A percentile compares a stretch with the other conserved stretches of the same genome.
Conservation (phyloP, 2,888 invertebrate genomes). For the Aquatica leii region DNA sequence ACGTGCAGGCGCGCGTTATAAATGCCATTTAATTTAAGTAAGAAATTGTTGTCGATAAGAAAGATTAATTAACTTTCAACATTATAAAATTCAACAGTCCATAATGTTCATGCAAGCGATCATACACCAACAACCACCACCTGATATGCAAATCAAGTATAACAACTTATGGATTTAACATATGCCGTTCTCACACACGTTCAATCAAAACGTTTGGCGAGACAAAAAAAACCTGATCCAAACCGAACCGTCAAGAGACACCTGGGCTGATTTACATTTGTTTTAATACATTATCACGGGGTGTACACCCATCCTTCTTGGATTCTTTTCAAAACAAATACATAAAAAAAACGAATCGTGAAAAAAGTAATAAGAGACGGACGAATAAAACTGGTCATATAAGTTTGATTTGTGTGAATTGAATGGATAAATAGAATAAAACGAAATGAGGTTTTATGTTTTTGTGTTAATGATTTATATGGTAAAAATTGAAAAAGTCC, state of each 20-base stretch:
- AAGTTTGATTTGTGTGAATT: constrained; percentile 39
- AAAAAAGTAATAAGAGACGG: constrained; percentile 8
- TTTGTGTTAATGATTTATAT: constrained; percentile 37
- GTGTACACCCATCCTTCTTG: constrained; percentile 20
- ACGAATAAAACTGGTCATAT: constrained; percentile 29
- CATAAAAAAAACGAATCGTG: constrained; percentile 10
- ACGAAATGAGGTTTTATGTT: constrained; percentile 32
- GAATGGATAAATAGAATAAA: constrained; percentile 36
- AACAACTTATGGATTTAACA: constrained; percentile 35
- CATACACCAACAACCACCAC: constrained; percentile 32
- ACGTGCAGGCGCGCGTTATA: not conserved
- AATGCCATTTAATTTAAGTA: constrained; percentile 7
- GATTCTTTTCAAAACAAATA: not conserved
- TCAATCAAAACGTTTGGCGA: constrained; percentile 39
- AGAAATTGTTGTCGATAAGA: constrained; percentile 11
- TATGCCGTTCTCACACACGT: constrained; percentile 41
- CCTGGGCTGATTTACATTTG: constrained; percentile 39
- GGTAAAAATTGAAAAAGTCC: constrained; percentile 36
- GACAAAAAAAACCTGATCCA: constrained; percentile 40
- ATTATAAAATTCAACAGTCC: constrained; percentile 18
- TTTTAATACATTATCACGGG: constrained; percentile 34
- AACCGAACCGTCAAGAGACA: constrained; percentile 41
- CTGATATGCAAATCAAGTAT: constrained; percentile 42
- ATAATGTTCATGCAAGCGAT: constrained; percentile 31
- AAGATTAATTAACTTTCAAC: constrained; percentile 7